Conservation (phyloP, 2,888 invertebrate species). For the Amiota communis region DNA sequence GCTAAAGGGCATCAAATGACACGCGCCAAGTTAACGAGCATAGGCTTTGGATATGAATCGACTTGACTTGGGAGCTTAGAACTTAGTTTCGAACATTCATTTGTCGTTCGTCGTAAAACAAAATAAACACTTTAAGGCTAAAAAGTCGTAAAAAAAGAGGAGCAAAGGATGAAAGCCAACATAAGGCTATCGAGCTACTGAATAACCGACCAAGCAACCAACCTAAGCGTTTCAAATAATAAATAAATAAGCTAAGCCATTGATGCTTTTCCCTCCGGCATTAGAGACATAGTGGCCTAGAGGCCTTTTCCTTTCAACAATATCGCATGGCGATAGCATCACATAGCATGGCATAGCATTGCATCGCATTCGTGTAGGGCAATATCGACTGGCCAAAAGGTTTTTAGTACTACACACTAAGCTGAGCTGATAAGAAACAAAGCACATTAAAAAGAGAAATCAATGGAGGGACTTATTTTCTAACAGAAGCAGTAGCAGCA, state of each 20-base stretch:
- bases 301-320: no score
- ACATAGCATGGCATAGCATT: no score
- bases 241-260: conserved; percentile 13
- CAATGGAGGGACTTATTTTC: no score
- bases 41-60: background rate
- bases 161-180: background rate
- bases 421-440: background rate
- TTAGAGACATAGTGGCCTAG: no score
- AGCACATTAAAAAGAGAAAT: background rate
- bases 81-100: conserved; percentile 30
- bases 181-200: background rate
- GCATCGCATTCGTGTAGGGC: no score
- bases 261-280: background rate
- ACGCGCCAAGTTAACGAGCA: conserved; percentile 47
- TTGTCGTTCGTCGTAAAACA: conserved; percentile 56
- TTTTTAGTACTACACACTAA: background rate
- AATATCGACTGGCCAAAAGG: no score
- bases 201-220: background rate
- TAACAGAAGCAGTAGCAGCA: background rate
- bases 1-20: conserved; percentile 51
- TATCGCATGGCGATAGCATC: no score
- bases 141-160: conserved; percentile 52
- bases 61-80: background rate
- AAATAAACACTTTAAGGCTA: conserved; percentile 64
- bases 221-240: conserved; percentile 8